Evolutionary conservation across 2,113 vertebrate genomes (phyloP).

Genomic region (Fulmarus glacialis): DNA sequence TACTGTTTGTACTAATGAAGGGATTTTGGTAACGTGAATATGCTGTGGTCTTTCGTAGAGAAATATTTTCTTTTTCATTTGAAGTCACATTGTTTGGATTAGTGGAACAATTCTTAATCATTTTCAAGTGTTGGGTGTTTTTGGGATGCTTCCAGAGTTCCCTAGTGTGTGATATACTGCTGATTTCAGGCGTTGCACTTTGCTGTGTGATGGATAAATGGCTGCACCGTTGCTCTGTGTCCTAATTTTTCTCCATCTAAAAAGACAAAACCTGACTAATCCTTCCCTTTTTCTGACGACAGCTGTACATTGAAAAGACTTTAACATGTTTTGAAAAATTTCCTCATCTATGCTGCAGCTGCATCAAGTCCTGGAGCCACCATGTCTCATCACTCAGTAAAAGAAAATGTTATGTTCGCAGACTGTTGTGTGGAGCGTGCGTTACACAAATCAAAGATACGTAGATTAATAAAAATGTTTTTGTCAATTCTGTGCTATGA

Average conservation of each 20-base stretch:
- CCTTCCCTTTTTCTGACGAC: slow-evolving; percentile 15
- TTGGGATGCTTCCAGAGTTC: not conserved
- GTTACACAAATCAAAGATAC: not conserved
- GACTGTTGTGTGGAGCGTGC: not conserved
- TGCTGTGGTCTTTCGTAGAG: not conserved
- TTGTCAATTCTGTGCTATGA: not conserved
- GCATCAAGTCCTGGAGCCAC: not conserved
- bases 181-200: not conserved
- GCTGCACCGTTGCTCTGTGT: not conserved
- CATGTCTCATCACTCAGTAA: not conserved
- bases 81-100: not conserved
- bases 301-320: slow-evolving; percentile 54
- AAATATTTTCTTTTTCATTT: slow-evolving; percentile 26
- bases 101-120: not conserved
- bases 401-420: not conserved
- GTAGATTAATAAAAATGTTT: not conserved
- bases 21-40: not conserved
- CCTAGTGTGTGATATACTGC: not conserved
- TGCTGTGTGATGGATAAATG: not conserved
- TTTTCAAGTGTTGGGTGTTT: not conserved
- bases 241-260: slow-evolving; percentile 2
- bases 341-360: slow-evolving; percentile 32
- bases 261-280: slow-evolving; percentile 35
- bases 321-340: not conserved
- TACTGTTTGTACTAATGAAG: not conserved